Evolutionary conservation across 2,888 invertebrate species (phyloP), one percentile per base, ranked within the genome.

Genomic region (Pilophorus perplexus): DNA sequence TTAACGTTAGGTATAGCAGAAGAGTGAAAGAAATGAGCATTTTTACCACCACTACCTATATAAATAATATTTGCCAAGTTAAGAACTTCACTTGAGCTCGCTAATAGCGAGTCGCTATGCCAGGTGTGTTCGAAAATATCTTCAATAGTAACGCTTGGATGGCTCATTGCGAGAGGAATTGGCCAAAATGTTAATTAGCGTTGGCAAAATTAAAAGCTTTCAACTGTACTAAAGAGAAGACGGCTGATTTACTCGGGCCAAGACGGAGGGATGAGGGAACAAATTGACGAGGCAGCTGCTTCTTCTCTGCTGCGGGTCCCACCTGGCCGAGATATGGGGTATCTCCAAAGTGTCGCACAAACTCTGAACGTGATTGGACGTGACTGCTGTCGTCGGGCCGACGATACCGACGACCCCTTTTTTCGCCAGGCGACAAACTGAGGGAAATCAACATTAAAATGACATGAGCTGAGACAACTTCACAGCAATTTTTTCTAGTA

Each of bases 311-410:
- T 73, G 68, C 6, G 73, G 74, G 67, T 79, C 80, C 81, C 81
- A 83, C 67, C 79, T 76, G 8, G 80, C 79, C 72, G 81, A 80
- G 38, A 83, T 74, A 74, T 83, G 81, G 0, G 83, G 83, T 50
- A 83, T 78, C 72, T 81, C 81, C 72, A 81, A 77, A 4, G 79
- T 77, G 71, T 82, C 80, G 72, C 82, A 82, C 65, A 82, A 78
- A n/a, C 81, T 81, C 72, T 82, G 81, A 4, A 82, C 80, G 71
- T 81, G 80, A 40, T 79, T 77, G 2, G 80, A 77, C 0, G 81
- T 78, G 67, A 78, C 75, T 12, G 76, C 74, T 18, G 79, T 78
- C 68, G 78, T 77, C 1, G 83, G 82, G 1, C 83, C 83, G 70
- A 83, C 80, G 62, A 83, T 77, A 12, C 80, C 82, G 1, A 78